phyloP scores from a whole-genome alignment of 2,797 vertebrate species.

The Periparus ater region DNA sequence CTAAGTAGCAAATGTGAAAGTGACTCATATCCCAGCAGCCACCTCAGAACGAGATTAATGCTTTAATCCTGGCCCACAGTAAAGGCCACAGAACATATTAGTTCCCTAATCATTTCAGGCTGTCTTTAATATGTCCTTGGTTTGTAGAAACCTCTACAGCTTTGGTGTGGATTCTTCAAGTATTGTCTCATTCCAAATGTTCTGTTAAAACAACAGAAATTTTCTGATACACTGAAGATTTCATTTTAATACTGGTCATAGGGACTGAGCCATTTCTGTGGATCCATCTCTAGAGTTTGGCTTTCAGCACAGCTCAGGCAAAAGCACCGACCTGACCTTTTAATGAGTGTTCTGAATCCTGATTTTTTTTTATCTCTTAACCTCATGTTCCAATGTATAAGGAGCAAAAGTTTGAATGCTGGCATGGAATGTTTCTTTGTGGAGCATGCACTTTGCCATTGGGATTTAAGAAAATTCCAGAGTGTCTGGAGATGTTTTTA shows the following conservation, averaged over 20 bases:
- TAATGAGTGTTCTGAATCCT: background rate
- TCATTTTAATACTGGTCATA: background rate
- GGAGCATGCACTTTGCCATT: rapidly evolving
- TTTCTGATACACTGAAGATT: background rate
- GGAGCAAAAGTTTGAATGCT: background rate
- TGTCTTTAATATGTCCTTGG: background rate
- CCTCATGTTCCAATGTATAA: background rate
- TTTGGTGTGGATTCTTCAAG: background rate
- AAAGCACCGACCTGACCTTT: background rate
- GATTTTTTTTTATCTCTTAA: background rate
- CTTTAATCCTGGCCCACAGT: background rate
- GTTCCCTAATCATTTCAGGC: background rate
- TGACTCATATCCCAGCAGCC: background rate
- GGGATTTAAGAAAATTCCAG: background rate
- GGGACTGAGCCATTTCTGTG: background rate
- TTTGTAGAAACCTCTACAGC: background rate
- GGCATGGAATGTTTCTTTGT: background rate
- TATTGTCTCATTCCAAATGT: background rate
- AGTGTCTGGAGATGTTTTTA: background rate
- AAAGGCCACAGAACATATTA: background rate
- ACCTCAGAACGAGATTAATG: background rate
- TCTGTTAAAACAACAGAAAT: background rate
- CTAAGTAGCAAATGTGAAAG: background rate
- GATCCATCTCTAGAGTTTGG: background rate
- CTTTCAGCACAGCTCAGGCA: background rate